Conservation (phyloP, 2,888 invertebrate species). For the Drosophila maculinotata region DNA sequence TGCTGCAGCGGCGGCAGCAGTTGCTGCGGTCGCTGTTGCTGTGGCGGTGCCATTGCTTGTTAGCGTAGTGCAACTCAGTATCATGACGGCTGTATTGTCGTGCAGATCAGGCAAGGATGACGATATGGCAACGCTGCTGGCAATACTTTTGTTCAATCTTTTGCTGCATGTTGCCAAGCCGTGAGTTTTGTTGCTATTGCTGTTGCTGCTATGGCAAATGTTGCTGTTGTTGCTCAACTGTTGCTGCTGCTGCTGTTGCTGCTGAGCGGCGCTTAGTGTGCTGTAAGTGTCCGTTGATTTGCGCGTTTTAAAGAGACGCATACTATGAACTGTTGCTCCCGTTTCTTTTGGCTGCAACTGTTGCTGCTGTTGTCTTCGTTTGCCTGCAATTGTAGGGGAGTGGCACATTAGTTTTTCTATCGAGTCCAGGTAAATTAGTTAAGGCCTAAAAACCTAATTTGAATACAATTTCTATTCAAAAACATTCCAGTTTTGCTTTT, state of each 20-base stretch:
- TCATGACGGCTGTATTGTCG: conserved; percentile 84
- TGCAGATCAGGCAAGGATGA: conserved; percentile 84
- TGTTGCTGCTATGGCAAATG: conserved; percentile 29
- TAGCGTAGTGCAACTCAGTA: conserved; percentile 84
- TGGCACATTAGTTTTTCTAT: conserved; percentile 37
- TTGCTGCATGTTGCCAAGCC: conserved; percentile 70
- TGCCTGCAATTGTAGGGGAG: conserved; percentile 42
- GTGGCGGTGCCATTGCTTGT: conserved; percentile 65
- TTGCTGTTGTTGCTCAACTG: conserved; percentile 33
- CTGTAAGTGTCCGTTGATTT: conserved; percentile 84
- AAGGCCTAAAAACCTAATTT: conserved; percentile 53
- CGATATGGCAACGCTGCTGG: conserved; percentile 80
- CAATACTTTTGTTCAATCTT: conserved; percentile 76
- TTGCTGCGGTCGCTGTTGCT: conserved; percentile 55
- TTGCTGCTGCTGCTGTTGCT: conserved; percentile 42
- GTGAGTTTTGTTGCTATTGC: conserved; percentile 26
- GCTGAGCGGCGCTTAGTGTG: conserved; percentile 65
- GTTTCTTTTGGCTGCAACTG: conserved; percentile 7
- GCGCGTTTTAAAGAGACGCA: conserved; percentile 85
- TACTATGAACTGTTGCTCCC: conserved; percentile 53
- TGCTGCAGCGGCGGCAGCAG: conserved; percentile 38
- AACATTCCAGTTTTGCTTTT: conserved; percentile 33
- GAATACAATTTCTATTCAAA: conserved; percentile 25
- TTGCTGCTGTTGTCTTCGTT: conserved; percentile 7
- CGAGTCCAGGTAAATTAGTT: conserved; percentile 19